phyloP scores from a whole-genome alignment of 2,888 invertebrate species.

The Chrysolina oricalcia region DNA sequence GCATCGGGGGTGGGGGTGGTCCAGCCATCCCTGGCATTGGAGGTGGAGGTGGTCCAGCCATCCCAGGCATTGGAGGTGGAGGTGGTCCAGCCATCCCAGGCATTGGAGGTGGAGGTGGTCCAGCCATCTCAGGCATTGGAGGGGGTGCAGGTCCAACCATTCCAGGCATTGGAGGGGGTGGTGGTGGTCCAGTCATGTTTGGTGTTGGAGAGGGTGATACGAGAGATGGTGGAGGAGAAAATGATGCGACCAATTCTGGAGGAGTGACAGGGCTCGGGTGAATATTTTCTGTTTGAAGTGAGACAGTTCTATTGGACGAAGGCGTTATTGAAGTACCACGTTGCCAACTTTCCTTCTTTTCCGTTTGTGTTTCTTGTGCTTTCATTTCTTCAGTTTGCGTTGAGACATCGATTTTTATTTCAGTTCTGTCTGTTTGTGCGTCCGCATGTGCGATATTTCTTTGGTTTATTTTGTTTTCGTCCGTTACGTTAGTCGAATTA shows the following conservation, averaged over 20 bases:
- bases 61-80: constrained; percentile 59
- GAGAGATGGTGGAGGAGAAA: constrained; percentile 58
- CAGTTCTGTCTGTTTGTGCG: constrained; percentile 42
- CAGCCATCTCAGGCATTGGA: constrained; percentile 42
- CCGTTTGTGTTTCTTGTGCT: constrained; percentile 42
- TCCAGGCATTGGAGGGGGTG: constrained; percentile 53
- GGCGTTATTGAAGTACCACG: constrained; percentile 33
- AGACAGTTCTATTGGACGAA: not conserved
- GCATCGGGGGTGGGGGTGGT: constrained; percentile 52
- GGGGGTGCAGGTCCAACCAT: constrained; percentile 53
- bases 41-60: constrained; percentile 52
- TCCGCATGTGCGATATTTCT: constrained; percentile 43
- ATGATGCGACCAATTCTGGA: constrained; percentile 68
- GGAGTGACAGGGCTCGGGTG: constrained; percentile 59
- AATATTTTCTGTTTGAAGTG: constrained; percentile 5
- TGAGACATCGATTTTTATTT: constrained; percentile 35
- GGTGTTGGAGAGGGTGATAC: constrained; percentile 71
- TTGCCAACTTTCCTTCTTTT: constrained; percentile 23
- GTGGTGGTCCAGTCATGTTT: not conserved
- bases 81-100: constrained; percentile 23
- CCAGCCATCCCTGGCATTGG: constrained; percentile 48
- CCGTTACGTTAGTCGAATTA: constrained; percentile 45
- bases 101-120: constrained; percentile 71
- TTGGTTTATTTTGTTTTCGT: constrained; percentile 43
- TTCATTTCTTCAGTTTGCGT: constrained; percentile 50